Base-by-base conservation (phyloP, 2,113 vertebrate species). In the Balaeniceps rex region DNA sequence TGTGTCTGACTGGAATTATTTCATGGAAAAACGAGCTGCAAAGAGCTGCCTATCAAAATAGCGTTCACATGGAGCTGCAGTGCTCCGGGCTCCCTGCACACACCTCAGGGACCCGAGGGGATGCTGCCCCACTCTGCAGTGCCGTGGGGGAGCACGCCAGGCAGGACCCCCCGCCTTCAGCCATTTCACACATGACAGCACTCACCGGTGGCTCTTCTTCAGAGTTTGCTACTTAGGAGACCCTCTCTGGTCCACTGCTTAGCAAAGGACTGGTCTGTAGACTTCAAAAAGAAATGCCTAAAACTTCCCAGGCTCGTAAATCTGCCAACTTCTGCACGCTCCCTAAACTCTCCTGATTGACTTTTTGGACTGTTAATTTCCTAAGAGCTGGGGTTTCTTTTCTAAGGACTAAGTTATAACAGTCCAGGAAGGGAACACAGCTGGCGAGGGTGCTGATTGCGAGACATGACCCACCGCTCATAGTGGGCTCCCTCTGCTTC, bases 301-400 rank as follows among this genome's bases (percentile, higher is more conserved):
- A 34, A 72, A 49, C 75, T 95, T 96, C 95, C 83, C 94, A 94
- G 81, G 78, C 77, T 94, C 61, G 0, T 94, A 95, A 97, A 96
- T 95, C 93, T 95, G 93, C 81, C 93, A n/a, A 6, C 4, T 46
- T 51, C 54, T 78, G 65, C 93, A 94, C 3, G 19, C 77, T 97
- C 93, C 84, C 83, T 94, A 29, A 87, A 91, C 89, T 61, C 21
- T 36, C 52, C 91, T 93, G 82, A 94, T 83, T 79, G 87, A 65
- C 93, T 94, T 85, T 38, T 42, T 40, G 83, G 80, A 7, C 66
- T 58, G 61, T 76, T 95, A 38, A 92, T 84, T 94, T 85, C 44
- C 44, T 9, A 19, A 55, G 49, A 72, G 49, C 14, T 3, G 1
- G 26, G 24, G 22, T 13, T 81, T 86, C 61, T 83, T 26, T 61